Evolutionary conservation across 2,888 invertebrate species (phyloP), one percentile per base, ranked within the genome.

Genomic region (Magallana nippona): DNA sequence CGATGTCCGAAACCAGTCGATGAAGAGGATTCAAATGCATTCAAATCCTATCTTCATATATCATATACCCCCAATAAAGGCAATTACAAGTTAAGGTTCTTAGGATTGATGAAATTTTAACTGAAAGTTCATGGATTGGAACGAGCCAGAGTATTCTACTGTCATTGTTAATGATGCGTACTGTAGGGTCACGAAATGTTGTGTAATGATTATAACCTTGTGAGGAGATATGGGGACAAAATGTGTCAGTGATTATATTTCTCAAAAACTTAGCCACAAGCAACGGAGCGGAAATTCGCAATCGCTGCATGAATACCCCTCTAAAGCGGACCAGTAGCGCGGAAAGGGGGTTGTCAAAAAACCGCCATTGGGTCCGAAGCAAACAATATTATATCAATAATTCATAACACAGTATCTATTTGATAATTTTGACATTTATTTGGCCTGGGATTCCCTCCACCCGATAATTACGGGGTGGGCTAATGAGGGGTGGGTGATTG

Each of bases 341-440:
- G 71, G 71, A 71, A 71, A 71, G 27, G 32, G 22, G 71, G 32
- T 71, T 71, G 22, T 22, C 71, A 44, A 44, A 44, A 15, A 71
- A 71, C 19, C 71, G 71, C 71, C 71, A 71, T 27, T 15, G 71
- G 71, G 71, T 71, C 71, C 15, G 22, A 32, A 19, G 32, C 71
- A 22, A 32, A 71, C 71, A 71, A 71, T 71, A 71, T 71, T 71
- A 71, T 71, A 71, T 71, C 71, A 71, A 71, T 71, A 71, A 71
- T 71, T 71, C 71, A 71, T 71, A 71, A 27, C 71, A 71, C 71
- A 32, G 71, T 71, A 71, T 71, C 71, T 32, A 71, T 71, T 71
- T 32, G 22, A 71, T 71, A 32, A 71, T 44, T 71, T 71, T 71
- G 71, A 71, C 71, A 71, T 71, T 71, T 71, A 71, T 71, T 71